These are phyloP conservation scores for Pristionchus mayeri DNA, from an alignment of 2,888 invertebrate species.

Conservation along the genomic window DNA sequence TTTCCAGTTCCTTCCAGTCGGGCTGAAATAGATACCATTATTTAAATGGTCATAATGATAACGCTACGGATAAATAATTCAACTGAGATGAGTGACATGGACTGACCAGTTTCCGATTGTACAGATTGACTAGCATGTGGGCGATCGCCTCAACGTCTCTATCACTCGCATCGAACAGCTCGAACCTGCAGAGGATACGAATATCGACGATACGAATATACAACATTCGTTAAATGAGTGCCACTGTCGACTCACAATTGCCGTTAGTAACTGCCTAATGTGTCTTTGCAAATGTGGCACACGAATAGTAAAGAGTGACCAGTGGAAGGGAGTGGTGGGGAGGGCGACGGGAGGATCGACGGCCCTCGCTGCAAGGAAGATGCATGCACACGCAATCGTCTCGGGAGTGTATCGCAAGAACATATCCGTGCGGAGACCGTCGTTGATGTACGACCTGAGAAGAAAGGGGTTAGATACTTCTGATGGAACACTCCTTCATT, in stretches of 20 bases:
- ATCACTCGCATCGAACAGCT: constrained; percentile 72
- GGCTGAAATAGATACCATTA: background rate
- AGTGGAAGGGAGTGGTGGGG: constrained; percentile 68
- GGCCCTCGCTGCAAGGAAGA: constrained; percentile 90
- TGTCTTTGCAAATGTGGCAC: background rate
- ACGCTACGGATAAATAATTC: background rate
- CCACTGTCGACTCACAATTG: too few relatives aligned
- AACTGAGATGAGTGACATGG: too few relatives aligned
- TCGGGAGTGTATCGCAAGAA: constrained; percentile 96
- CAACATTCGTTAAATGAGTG: too few relatives aligned
- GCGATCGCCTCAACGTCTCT: constrained; percentile 69
- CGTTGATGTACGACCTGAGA: constrained; percentile 96
- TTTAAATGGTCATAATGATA: background rate
- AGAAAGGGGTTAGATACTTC: background rate
- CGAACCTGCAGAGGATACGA: constrained; percentile 56
- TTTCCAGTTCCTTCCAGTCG: constrained; percentile 57
- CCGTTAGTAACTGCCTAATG: too few relatives aligned
- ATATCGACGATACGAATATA: too few relatives aligned
- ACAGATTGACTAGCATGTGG: constrained; percentile 64
- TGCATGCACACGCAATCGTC: constrained; percentile 98
- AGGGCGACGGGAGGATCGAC: constrained; percentile 66
- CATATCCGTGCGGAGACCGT: constrained; percentile 94
- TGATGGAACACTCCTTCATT: too few relatives aligned
- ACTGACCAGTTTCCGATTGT: constrained; percentile 64
- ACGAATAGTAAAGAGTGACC: constrained; percentile 55